Conservation (phyloP, 1,140 invertebrate genomes). For the Drosophila sulfurigaster region DNA sequence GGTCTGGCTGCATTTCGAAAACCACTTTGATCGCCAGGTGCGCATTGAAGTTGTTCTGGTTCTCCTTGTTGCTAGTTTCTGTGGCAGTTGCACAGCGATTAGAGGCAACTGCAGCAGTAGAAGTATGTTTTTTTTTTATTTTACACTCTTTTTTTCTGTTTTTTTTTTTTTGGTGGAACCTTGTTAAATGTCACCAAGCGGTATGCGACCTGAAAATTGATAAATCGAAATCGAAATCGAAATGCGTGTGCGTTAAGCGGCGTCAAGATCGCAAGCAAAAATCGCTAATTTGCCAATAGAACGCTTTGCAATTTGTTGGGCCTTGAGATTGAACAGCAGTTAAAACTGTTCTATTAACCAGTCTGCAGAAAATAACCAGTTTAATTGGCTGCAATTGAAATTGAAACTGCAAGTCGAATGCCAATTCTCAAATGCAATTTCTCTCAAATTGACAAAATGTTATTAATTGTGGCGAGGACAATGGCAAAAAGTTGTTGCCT, state of each 20-base stretch:
- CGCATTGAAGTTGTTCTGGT: conserved; percentile 78
- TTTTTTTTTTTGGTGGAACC: conserved; percentile 64
- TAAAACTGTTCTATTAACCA: conserved; percentile 51
- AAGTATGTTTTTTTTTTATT: not conserved
- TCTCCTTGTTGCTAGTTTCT: conserved; percentile 72
- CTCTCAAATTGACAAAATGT: conserved; percentile 74
- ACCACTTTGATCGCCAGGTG: conserved; percentile 79
- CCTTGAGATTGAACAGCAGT: conserved; percentile 51
- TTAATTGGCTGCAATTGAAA: conserved; percentile 35
- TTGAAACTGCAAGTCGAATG: not conserved
- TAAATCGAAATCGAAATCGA: conserved; percentile 70
- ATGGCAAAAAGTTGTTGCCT: conserved; percentile 25
- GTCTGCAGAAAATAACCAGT: conserved; percentile 30
- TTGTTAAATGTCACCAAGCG: conserved; percentile 78
- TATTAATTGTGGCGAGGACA: conserved; percentile 73
- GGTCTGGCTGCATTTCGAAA: conserved; percentile 70
- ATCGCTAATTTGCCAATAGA: conserved; percentile 62
- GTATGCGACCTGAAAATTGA: conserved; percentile 79
- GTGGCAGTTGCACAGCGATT: conserved; percentile 25
- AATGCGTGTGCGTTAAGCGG: conserved; percentile 63
- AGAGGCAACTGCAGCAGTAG: conserved; percentile 2
- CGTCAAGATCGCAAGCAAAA: conserved; percentile 41
- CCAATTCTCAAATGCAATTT: conserved; percentile 59
- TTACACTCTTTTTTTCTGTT: too few species aligned
- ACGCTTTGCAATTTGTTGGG: conserved; percentile 49